Evolutionary conservation across 2,888 invertebrate genomes (phyloP).

Genomic region (Toxonevra muliebris): DNA sequence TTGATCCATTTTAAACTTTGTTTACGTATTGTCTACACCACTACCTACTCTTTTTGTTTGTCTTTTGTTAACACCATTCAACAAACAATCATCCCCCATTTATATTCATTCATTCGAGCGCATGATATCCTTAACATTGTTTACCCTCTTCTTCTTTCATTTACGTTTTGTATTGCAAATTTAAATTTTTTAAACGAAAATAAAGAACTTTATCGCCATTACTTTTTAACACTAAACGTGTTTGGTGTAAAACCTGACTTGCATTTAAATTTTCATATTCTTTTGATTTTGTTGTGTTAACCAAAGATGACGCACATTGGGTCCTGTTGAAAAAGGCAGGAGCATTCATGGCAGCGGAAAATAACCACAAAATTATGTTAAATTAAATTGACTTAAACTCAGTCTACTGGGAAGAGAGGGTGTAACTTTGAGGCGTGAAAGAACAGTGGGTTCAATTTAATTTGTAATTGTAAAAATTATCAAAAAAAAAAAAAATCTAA

Average conservation of each 20-base stretch:
- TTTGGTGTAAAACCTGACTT: slow-evolving; percentile 52
- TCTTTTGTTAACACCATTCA: neutral
- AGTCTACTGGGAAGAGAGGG: neutral
- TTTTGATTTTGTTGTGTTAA: neutral
- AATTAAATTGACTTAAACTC: slow-evolving; percentile 22
- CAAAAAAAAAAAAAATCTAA: no score
- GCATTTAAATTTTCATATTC: slow-evolving; percentile 49
- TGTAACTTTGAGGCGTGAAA: neutral
- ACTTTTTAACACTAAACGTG: neutral
- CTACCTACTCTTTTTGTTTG: no score
- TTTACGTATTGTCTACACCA: no score
- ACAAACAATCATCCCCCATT: neutral
- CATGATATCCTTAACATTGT: neutral
- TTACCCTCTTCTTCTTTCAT: neutral
- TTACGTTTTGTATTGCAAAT: no score
- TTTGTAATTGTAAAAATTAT: neutral
- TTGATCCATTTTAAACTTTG: no score
- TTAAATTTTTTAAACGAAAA: neutral
- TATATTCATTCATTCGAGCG: neutral
- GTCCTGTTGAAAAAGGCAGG: neutral
- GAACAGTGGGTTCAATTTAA: neutral
- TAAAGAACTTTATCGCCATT: neutral
- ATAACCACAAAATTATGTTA: slow-evolving; percentile 26
- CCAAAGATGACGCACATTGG: no score
- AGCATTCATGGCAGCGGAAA: slow-evolving; percentile 8